Percentiles rank a stretch among this genome's conserved stretches.
Conservation (phyloP, 2,888 invertebrate genomes). For the Drosophila neotestacea region DNA sequence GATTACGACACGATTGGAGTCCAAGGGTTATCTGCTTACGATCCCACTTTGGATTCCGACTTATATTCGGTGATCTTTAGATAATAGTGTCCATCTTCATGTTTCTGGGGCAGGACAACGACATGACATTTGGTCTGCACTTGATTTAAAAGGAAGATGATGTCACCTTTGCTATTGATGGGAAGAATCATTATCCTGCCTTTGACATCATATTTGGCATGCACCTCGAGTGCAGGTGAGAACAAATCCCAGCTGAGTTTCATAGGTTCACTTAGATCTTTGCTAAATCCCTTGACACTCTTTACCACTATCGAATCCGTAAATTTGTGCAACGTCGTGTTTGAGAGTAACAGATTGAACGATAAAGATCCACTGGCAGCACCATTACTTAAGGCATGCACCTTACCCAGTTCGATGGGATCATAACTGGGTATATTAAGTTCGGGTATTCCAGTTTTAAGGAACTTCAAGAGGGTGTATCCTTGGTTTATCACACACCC, state of each 20-base stretch:
- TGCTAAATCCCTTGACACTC: conserved; percentile 64
- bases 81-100: conserved; percentile 61
- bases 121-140: conserved; percentile 39
- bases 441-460: conserved; percentile 56
- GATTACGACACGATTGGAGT: too few relatives aligned
- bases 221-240: conserved; percentile 45
- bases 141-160: conserved; percentile 45
- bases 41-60: conserved; percentile 42
- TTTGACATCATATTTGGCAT: conserved; percentile 64
- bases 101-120: conserved; percentile 43
- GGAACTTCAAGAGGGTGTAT: conserved; percentile 35
- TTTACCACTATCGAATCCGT: conserved; percentile 31
- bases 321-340: conserved; percentile 59
- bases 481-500: conserved; percentile 56
- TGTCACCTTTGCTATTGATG: conserved; percentile 62
- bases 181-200: conserved; percentile 74
- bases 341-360: conserved; percentile 60
- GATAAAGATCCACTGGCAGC: conserved; percentile 42
- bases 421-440: conserved; percentile 50
- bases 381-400: conserved; percentile 38
- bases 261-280: conserved; percentile 62
- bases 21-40: conserved; percentile 50
- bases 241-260: conserved; percentile 37
- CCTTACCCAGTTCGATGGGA: conserved; percentile 46
- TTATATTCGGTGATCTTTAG: conserved; percentile 55